phyloP scores from a whole-genome alignment of 2,113 vertebrate species.

The Neodontobutis hainanensis region DNA sequence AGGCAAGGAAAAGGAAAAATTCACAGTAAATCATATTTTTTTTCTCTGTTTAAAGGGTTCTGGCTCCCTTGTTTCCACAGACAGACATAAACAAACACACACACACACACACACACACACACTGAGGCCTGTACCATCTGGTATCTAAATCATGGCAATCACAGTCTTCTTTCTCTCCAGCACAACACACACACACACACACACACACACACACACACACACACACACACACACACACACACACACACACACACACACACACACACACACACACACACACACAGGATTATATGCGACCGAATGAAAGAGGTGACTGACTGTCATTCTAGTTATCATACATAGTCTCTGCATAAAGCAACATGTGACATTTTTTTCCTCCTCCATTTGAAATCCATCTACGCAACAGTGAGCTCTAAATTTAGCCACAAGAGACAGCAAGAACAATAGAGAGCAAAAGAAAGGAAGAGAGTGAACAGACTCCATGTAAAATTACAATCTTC shows the following conservation, averaged over 20 bases:
- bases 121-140: slow-evolving; percentile 75
- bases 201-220: slow-evolving; percentile 35
- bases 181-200: slow-evolving; percentile 31
- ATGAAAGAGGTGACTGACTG: slow-evolving; percentile 57
- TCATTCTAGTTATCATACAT: slow-evolving; percentile 72
- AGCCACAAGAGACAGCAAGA: slow-evolving; percentile 79
- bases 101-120: slow-evolving; percentile 18
- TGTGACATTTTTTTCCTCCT: slow-evolving; percentile 50
- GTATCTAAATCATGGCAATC: slow-evolving; percentile 77
- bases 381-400: slow-evolving; percentile 83
- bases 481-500: slow-evolving; percentile 89
- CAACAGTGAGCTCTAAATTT: slow-evolving; percentile 92
- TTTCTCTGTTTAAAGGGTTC: slow-evolving; percentile 58
- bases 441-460: slow-evolving; percentile 46
- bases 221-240: slow-evolving; percentile 34
- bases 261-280: slow-evolving; percentile 35
- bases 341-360: slow-evolving; percentile 76
- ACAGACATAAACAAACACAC: slow-evolving; percentile 12
- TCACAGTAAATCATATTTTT: slow-evolving; percentile 64
- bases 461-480: slow-evolving; percentile 74
- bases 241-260: slow-evolving; percentile 30
- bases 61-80: slow-evolving; percentile 27
- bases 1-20: slow-evolving; percentile 29
- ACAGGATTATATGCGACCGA: slow-evolving; percentile 43
- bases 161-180: slow-evolving; percentile 66